Percentiles rank a stretch among this genome's conserved stretches.
These are phyloP conservation scores for Diadema setosum DNA, from an alignment of 35 echinoderm and acorn worm genomes.

Conservation along the genomic window DNA sequence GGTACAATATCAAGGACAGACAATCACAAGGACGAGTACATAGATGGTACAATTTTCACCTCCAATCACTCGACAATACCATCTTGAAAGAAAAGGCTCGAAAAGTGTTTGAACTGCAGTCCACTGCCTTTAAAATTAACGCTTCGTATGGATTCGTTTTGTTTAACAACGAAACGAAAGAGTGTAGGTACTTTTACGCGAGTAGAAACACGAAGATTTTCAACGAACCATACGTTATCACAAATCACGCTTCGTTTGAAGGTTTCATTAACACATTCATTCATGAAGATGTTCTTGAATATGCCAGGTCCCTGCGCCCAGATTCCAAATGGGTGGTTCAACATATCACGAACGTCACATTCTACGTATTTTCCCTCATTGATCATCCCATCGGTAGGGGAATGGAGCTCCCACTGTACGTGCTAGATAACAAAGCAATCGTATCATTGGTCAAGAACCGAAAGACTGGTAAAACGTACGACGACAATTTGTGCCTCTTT, in stretches of 20 bases:
- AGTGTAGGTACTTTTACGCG: background rate
- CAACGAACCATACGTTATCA: background rate
- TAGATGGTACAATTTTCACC: constrained; percentile 3
- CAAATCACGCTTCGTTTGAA: background rate
- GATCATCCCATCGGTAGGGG: background rate
- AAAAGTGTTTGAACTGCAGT: background rate
- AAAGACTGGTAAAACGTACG: background rate
- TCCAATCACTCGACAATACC: background rate
- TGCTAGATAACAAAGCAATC: background rate
- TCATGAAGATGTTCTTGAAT: background rate
- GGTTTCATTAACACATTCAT: background rate
- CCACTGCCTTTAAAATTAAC: background rate
- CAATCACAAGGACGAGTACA: background rate
- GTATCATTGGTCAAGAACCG: background rate
- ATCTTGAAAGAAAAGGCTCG: background rate
- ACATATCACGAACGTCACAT: background rate
- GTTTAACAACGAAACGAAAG: background rate
- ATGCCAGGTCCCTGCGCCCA: background rate
- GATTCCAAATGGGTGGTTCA: background rate
- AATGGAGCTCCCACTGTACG: background rate
- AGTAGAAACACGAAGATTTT: background rate
- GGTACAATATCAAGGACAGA: background rate
- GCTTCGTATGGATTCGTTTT: background rate
- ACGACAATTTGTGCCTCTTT: constrained; percentile 33
- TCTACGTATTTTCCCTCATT: background rate